Evolutionary conservation across 2,888 invertebrate species (phyloP).

Genomic region (Agonum fuliginosum): DNA sequence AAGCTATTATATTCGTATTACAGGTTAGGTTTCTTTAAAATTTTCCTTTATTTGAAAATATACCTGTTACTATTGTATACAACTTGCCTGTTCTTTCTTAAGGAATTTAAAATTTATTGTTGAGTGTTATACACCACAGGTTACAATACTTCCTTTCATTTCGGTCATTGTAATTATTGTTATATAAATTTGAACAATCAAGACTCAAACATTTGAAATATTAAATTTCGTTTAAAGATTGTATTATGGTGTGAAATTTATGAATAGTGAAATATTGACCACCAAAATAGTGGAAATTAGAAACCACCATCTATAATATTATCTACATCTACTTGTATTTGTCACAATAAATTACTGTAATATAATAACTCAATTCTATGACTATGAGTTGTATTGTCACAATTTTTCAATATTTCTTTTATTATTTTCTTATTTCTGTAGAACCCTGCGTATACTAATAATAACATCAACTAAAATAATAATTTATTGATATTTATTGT

Average conservation of each 20-base stretch:
- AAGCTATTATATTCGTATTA: background rate
- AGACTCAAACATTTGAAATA: conserved; percentile 2
- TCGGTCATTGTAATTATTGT: background rate
- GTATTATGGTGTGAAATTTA: background rate
- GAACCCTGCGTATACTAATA: too few relatives aligned
- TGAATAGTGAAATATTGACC: conserved; percentile 18
- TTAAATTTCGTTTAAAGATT: conserved; percentile 1
- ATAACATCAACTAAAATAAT: too few relatives aligned
- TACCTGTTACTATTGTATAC: conserved; percentile 9
- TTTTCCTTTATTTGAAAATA: conserved; percentile 32
- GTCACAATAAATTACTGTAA: too few relatives aligned
- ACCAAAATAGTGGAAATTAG: too few relatives aligned
- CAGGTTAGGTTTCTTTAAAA: background rate
- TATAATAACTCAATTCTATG: too few relatives aligned
- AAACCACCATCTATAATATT: too few relatives aligned
- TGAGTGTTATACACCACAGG: background rate
- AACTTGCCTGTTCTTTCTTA: conserved; percentile 2
- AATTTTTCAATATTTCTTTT: too few relatives aligned
- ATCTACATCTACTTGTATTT: too few relatives aligned
- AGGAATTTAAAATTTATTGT: conserved; percentile 32
- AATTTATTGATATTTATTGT: too few relatives aligned
- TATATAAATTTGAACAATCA: background rate
- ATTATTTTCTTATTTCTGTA: too few relatives aligned
- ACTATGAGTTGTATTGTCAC: too few relatives aligned
- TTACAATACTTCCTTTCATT: conserved; percentile 10